Evolutionary conservation across 2,888 invertebrate genomes (phyloP).

Genomic region (Phyto melanocephala): DNA sequence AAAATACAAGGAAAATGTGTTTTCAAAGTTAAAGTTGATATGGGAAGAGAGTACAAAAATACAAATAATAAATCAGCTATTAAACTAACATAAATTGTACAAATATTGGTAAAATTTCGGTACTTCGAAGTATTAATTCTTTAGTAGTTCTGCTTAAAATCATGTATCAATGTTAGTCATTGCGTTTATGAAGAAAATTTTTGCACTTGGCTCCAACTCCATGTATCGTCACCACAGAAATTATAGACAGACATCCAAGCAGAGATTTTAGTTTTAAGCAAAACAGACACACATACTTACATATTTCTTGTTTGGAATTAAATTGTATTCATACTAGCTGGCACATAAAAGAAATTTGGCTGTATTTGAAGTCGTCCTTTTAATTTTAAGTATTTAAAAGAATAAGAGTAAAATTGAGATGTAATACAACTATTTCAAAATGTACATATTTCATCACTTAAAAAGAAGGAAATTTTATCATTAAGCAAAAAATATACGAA

Average conservation of each 20-base stretch:
- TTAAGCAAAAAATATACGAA: conserved; percentile 5
- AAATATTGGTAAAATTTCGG: too few species aligned
- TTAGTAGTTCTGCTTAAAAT: conserved; percentile 17
- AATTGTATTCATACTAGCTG: not conserved
- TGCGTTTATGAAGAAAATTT: conserved; percentile 34
- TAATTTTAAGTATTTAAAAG: not conserved
- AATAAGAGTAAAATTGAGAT: conserved; percentile 39
- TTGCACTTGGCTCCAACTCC: conserved; percentile 30
- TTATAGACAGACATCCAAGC: too few species aligned
- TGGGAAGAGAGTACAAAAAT: too few species aligned
- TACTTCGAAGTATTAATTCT: not conserved
- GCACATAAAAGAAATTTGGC: conserved; percentile 38
- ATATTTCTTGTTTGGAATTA: conserved; percentile 25
- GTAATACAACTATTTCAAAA: conserved; percentile 56
- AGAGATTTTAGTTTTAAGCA: too few species aligned
- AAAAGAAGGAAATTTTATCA: conserved; percentile 27
- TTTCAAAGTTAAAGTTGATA: too few species aligned
- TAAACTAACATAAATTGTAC: too few species aligned
- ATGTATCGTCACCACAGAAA: not conserved
- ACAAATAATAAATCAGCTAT: too few species aligned
- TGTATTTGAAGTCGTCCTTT: conserved; percentile 22
- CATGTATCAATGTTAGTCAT: not conserved
- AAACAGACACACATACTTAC: conserved; percentile 28
- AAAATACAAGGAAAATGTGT: too few species aligned
- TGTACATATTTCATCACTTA: conserved; percentile 60